Base-by-base conservation (phyloP, 2,113 vertebrate genomes). In the Myrmecobius fasciatus region DNA sequence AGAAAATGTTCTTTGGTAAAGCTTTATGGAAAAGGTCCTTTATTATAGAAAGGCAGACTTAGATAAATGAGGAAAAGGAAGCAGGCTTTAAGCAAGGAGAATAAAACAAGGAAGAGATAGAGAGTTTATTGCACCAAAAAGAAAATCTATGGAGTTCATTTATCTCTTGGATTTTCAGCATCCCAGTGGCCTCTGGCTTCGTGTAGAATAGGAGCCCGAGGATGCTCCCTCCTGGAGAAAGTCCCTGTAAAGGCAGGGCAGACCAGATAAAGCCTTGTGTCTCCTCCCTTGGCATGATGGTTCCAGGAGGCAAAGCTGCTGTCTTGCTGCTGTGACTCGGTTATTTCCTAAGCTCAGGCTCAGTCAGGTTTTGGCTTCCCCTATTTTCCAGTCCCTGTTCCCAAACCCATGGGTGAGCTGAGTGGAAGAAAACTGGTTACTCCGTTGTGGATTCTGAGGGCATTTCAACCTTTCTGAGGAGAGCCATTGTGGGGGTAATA, bases 101-200 rank as follows among this genome's bases (percentile, higher is more conserved):
- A 96, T 95, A n/a, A 91, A 95, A 95, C 25, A 43, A 46, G 90
- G 89, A 89, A 88, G 89, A 93, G 94, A 96, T 91, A 90, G 67
- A 94, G 67, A 51, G 89, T 93, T 89, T 95, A 93, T 90, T 56
- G 88, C 75, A 91, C n/a, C 25, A 43, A 60, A 93, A 96, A 91
- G 93, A 67, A 95, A 92, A 96, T 36, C 91, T 47, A 47, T 56
- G 54, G 60, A 6, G 0, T 26, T 22, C 25, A 36, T 54, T 97
- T 28, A 28, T 54, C 96, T 36, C 96, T 92, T 75, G 88, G 52
- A 52, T 95, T 92, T 91, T 26, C n/a, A 90, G 47, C 67, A 0
- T 14, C 60, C 52, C 91, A 25, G 92, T 89, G 0, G 2, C 49
- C 92, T 75, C 89, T 28, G 56, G 94, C n/a, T 8, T 46, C 0